Evolutionary conservation across 2,113 vertebrate genomes (phyloP).

Genomic region (Hippoglossus stenolepis): DNA sequence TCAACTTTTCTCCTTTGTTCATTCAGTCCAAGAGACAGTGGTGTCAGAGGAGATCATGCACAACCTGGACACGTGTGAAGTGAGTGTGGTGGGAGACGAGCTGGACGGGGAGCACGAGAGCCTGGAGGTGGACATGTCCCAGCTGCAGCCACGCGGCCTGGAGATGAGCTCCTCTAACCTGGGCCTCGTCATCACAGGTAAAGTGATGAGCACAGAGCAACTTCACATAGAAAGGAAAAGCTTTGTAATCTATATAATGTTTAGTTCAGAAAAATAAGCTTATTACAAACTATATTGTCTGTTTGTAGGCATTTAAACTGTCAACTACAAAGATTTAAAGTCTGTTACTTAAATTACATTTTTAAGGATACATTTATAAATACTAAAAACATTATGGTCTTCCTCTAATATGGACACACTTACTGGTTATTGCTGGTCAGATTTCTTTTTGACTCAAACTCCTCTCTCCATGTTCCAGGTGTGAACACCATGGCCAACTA

Average conservation of each 20-base stretch:
- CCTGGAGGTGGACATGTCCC: slow-evolving; percentile 89
- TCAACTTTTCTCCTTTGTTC: neutral
- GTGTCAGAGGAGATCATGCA: slow-evolving; percentile 99
- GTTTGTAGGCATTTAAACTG: neutral
- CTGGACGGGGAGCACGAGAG: slow-evolving; percentile 92
- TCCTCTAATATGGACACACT: neutral
- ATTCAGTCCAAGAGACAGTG: slow-evolving; percentile 94
- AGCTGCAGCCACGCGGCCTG: slow-evolving; percentile 90
- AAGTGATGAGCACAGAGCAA: neutral
- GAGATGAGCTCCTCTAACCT: slow-evolving; percentile 91
- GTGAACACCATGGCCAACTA: slow-evolving; percentile 97
- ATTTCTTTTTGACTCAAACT: slow-evolving; percentile 14
- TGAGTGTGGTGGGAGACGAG: slow-evolving; percentile 91
- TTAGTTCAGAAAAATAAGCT: neutral
- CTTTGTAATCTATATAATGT: neutral
- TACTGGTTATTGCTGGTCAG: neutral
- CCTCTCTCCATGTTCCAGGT: slow-evolving; percentile 75
- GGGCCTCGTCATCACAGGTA: slow-evolving; percentile 93
- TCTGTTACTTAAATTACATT: neutral
- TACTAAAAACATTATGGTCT: neutral
- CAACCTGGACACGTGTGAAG: slow-evolving; percentile 95
- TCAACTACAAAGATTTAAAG: neutral
- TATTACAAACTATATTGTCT: neutral
- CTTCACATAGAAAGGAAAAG: neutral
- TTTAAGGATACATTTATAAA: neutral